A percentile compares a stretch with the other conserved stretches of the same genome.
Conservation (phyloP, 2,888 invertebrate genomes). For the Crocallis elinguaria region DNA sequence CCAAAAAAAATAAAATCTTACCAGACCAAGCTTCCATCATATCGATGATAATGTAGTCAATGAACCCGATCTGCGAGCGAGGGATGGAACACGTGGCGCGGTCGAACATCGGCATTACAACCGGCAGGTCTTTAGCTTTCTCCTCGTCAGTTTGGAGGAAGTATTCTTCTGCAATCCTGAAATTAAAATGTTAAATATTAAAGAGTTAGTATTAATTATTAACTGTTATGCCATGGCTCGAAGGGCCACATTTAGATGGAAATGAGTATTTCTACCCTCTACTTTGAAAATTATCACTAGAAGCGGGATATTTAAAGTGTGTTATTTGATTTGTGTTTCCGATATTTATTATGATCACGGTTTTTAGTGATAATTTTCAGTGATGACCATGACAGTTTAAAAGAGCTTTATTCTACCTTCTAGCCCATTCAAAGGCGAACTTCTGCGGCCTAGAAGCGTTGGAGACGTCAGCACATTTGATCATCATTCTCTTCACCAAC, state of each 20-base stretch:
- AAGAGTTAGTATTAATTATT: neutral
- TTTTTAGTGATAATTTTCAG: too few relatives aligned
- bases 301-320: too few relatives aligned
- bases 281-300: too few relatives aligned
- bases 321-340: too few relatives aligned
- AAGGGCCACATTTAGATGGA: too few relatives aligned
- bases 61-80: constrained; percentile 98
- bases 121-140: constrained; percentile 93
- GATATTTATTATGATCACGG: too few relatives aligned
- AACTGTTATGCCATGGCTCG: too few relatives aligned
- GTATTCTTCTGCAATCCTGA: constrained; percentile 97
- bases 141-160: constrained; percentile 99
- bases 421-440: constrained; percentile 96
- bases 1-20: constrained; percentile 63
- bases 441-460: constrained; percentile 96
- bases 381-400: too few relatives aligned
- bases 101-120: constrained; percentile 99
- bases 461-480: constrained; percentile 99
- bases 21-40: constrained; percentile 99
- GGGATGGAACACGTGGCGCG: constrained; percentile 97
- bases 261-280: too few relatives aligned
- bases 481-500: constrained; percentile 97
- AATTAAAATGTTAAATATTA: neutral
- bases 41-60: constrained; percentile 98
- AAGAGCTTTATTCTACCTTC: constrained; percentile 80